Evolutionary conservation across 53 echinoderm and acorn worm genomes (phyloP).

Genomic region (Paelopatides confundens): DNA sequence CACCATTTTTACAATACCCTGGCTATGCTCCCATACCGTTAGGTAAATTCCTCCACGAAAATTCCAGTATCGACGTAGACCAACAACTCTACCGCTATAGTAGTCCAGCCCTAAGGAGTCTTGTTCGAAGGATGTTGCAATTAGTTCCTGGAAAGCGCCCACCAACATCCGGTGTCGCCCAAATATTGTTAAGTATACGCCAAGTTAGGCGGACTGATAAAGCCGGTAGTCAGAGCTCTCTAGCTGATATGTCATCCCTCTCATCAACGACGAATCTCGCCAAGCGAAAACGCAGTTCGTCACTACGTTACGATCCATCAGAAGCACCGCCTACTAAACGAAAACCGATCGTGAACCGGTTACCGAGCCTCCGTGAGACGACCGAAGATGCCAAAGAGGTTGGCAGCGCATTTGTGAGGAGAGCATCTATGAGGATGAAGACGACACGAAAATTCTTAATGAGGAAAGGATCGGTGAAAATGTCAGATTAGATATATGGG

Average conservation of each 20-base stretch:
- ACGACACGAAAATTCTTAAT: slow-evolving; percentile 70
- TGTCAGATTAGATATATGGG: slow-evolving; percentile 46
- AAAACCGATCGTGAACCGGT: not conserved
- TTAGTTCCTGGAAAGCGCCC: slow-evolving; percentile 77
- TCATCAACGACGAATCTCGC: slow-evolving; percentile 30
- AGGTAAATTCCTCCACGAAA: slow-evolving; percentile 85
- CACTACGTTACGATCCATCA: slow-evolving; percentile 54
- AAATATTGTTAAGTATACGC: slow-evolving; percentile 72
- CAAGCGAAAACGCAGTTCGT: slow-evolving; percentile 55
- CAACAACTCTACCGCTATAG: slow-evolving; percentile 81
- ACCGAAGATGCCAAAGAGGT: slow-evolving; percentile 38
- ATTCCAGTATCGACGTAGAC: slow-evolving; percentile 92
- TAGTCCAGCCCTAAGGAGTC: slow-evolving; percentile 82
- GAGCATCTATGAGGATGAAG: slow-evolving; percentile 73
- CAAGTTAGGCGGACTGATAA: not conserved
- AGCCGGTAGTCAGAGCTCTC: not conserved
- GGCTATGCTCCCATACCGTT: slow-evolving; percentile 92
- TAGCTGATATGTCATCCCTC: slow-evolving; percentile 47
- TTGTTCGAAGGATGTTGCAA: slow-evolving; percentile 80
- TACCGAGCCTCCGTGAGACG: slow-evolving; percentile 67
- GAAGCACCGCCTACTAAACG: slow-evolving; percentile 18
- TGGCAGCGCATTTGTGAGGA: slow-evolving; percentile 74
- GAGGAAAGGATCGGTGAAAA: slow-evolving; percentile 70
- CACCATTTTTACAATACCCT: slow-evolving; percentile 73
- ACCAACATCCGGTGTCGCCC: slow-evolving; percentile 79